These are phyloP conservation scores for Drosophila mercatorum DNA, from an alignment of 2,888 invertebrate genomes.

Conservation along the genomic window DNA sequence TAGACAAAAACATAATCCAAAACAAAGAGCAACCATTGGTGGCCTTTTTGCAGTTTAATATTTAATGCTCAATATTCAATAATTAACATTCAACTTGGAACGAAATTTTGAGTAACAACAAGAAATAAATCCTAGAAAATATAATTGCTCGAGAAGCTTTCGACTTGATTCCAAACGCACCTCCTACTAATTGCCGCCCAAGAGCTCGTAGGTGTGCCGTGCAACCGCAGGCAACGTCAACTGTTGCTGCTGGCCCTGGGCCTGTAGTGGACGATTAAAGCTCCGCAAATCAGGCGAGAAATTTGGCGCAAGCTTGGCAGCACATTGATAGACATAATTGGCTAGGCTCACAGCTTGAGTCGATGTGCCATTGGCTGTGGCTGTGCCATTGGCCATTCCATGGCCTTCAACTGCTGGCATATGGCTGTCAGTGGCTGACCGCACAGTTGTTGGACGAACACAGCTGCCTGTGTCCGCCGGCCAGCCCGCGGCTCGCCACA, in stretches of 20 bases:
- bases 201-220: background rate
- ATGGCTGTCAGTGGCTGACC: constrained; percentile 28
- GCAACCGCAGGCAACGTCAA: constrained; percentile 23
- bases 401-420: constrained; percentile 9
- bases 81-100: constrained; percentile 1
- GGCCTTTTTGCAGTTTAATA: background rate
- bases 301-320: constrained; percentile 35
- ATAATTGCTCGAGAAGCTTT: background rate
- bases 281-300: constrained; percentile 26
- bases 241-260: constrained; percentile 17
- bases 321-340: constrained; percentile 60
- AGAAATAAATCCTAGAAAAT: constrained; percentile 2
- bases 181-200: background rate
- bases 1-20: too few species aligned
- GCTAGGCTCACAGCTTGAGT: constrained; percentile 31
- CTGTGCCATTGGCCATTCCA: constrained; percentile 14
- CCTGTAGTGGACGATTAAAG: background rate
- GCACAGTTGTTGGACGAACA: constrained; percentile 30
- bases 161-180: too few species aligned
- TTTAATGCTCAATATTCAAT: background rate
- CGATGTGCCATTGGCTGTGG: constrained; percentile 13
- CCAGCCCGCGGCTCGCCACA: constrained; percentile 52
- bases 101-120: background rate
- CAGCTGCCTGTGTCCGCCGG: constrained; percentile 37
- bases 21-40: too few species aligned